Evolutionary conservation across 2,888 invertebrate species (phyloP).

Genomic region (Lithophane leautieri): DNA sequence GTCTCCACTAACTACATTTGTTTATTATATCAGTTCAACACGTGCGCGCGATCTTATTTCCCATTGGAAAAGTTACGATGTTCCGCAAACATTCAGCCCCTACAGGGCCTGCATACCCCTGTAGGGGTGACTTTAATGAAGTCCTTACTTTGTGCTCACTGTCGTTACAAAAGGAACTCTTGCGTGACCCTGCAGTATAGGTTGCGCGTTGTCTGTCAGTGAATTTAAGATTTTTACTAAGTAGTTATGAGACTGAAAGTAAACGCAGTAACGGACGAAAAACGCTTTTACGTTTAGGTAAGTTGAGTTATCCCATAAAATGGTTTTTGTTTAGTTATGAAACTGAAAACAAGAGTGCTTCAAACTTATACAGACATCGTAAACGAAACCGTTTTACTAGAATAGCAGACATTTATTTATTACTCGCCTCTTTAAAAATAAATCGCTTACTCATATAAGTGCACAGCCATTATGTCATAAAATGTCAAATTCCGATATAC

Average conservation of each 20-base stretch:
- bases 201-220: neutral
- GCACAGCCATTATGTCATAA: slow-evolving; percentile 43
- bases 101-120: too few relatives aligned
- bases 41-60: neutral
- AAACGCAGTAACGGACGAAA: neutral
- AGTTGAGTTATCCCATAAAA: slow-evolving; percentile 11
- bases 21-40: neutral
- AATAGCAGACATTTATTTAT: slow-evolving; percentile 51
- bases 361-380: slow-evolving; percentile 18
- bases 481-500: slow-evolving; percentile 31
- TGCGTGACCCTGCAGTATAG: too few relatives aligned
- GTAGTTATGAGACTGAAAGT: neutral
- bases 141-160: neutral
- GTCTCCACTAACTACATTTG: neutral
- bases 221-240: too few relatives aligned
- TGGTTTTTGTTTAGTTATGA: slow-evolving; percentile 15
- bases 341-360: slow-evolving; percentile 22
- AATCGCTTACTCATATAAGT: slow-evolving; percentile 40
- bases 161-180: too few relatives aligned
- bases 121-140: too few relatives aligned
- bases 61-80: neutral
- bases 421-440: slow-evolving; percentile 48
- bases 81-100: too few relatives aligned
- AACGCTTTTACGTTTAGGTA: neutral
- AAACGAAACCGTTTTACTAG: slow-evolving; percentile 44